These are phyloP conservation scores for Eospalax fontanierii DNA, from an alignment of 2,797 vertebrate species.

Conservation along the genomic window DNA sequence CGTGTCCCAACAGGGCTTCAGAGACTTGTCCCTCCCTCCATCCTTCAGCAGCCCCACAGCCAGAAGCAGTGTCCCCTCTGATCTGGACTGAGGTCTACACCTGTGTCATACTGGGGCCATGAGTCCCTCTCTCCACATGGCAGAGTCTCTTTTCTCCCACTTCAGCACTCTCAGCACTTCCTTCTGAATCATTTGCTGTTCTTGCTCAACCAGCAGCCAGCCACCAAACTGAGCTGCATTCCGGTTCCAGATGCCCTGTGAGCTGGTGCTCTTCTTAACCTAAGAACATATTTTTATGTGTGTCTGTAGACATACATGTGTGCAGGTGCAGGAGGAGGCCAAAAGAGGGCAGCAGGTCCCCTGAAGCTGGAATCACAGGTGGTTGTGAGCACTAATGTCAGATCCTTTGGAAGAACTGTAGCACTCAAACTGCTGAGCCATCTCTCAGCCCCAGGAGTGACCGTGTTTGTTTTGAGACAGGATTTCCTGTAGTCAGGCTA, in stretches of 20 bases:
- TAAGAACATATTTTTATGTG: too few relatives aligned
- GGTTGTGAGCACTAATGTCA: background rate
- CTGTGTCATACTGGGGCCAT: too few relatives aligned
- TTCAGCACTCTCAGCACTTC: background rate
- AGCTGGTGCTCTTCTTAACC: background rate
- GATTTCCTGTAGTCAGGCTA: background rate
- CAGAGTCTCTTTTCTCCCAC: background rate
- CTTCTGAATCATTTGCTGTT: background rate
- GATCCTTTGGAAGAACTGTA: background rate
- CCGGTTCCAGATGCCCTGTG: background rate
- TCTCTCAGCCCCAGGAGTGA: background rate
- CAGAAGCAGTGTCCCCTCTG: background rate
- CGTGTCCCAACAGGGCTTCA: background rate
- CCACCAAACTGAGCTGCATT: too few relatives aligned
- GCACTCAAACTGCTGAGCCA: background rate
- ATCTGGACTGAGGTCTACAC: background rate
- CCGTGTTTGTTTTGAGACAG: background rate
- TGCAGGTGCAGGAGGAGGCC: background rate
- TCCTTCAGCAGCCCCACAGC: background rate
- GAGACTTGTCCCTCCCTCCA: background rate
- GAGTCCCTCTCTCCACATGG: background rate
- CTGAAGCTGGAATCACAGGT: background rate
- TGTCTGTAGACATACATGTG: background rate
- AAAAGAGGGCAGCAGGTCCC: background rate
- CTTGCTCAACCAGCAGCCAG: background rate